Evolutionary conservation across 2,888 invertebrate genomes (phyloP).

Genomic region (Cryptus viduatorius): DNA sequence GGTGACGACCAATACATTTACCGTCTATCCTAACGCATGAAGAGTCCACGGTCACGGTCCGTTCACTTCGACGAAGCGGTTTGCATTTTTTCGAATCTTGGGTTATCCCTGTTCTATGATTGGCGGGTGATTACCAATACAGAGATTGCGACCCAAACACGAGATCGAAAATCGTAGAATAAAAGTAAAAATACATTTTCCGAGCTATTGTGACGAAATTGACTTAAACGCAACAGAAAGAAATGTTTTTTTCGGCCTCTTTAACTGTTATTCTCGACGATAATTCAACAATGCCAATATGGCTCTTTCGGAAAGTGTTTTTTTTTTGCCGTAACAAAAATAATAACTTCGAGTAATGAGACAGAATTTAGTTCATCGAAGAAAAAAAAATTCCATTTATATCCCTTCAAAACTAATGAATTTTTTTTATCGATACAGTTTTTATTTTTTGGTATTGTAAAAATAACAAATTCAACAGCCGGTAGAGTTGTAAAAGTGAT

Average conservation of each 20-base stretch:
- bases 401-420: not conserved
- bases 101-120: constrained; percentile 71
- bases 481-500: not conserved
- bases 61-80: constrained; percentile 75
- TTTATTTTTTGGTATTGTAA: not conserved
- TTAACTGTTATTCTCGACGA: not conserved
- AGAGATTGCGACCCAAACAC: constrained; percentile 1
- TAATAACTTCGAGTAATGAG: not conserved
- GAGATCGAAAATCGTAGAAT: constrained; percentile 25
- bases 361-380: no score
- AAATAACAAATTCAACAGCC: not conserved
- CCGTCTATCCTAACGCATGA: constrained; percentile 34
- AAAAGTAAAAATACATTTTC: constrained; percentile 32
- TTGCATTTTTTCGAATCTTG: constrained; percentile 73
- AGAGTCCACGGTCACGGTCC: constrained; percentile 77
- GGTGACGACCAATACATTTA: constrained; percentile 61
- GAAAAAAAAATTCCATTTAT: no score
- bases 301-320: not conserved
- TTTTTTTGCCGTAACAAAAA: not conserved
- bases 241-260: not conserved
- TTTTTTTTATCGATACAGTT: not conserved
- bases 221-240: constrained; percentile 2
- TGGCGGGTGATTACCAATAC: constrained; percentile 63
- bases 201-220: constrained; percentile 1
- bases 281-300: not conserved